Base-by-base conservation (phyloP, 2,888 invertebrate species). In the Nowickia ferox region DNA sequence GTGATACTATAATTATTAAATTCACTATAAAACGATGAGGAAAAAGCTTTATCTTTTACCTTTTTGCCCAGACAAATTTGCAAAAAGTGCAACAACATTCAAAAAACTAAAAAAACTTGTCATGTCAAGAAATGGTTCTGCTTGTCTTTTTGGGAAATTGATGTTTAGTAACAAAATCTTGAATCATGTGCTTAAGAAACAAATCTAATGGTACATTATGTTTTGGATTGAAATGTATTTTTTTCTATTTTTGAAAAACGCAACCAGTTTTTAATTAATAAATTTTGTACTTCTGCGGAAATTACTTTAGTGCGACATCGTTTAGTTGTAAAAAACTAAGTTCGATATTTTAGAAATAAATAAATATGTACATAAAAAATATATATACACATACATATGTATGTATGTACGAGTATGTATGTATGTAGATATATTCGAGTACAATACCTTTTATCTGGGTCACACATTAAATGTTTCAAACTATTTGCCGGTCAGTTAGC, bases 231-330 rank as follows among this genome's bases (percentile, higher is more conserved):
- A 13, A 38, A 13, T 44, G 42, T 68, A 61, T 78, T 82, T 48
- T 72, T 68, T 46, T 40, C 17, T 30, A 6, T 30, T 30, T 30
- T 30, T 30, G 5, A 44, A 71, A 83, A 61, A 55, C 42, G 46
- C 55, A 91, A 91, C 91, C 91, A 90, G 91, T 91, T 91, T 91
- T 90, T 90, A 90, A 90, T 88, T 87, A 87, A 88, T 84, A 75
- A 86, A 87, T 83, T 77, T 79, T 84, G 66, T 68, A 82, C 86
- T 87, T 84, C 84, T 88, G 86, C 87, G 84, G 86, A 88, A 87
- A 88, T 87, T 68, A 65, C 72, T 82, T 81, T 69, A 65, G 77
- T 38, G 76, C 75, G 75, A 69, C 77, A 72, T 80, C 63, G 65
- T 65, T 84, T 59, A 71, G 71, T n/a, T 5, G 51, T 22, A 42